Evolutionary conservation across 2,113 vertebrate genomes (phyloP), one percentile per base, ranked within the genome.

Genomic region (Craseonycteris thonglongyai): DNA sequence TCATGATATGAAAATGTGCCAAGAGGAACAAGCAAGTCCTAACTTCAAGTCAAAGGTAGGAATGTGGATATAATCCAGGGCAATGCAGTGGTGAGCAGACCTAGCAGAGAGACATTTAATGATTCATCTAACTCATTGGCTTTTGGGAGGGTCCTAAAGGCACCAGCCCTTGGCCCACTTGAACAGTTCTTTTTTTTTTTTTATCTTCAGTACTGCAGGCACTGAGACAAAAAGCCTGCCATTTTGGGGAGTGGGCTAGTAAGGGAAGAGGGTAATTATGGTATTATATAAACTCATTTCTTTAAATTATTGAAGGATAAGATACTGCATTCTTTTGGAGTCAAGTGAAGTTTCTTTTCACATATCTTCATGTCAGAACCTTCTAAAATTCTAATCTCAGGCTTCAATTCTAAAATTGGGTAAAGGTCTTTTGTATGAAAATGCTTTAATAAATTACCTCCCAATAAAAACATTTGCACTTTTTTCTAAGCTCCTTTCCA

Each of bases 1-100:
- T 97, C 87, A 80, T 1, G 47, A 94, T 91, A 54, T 96, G 96
- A 91, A 96, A 90, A 84, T 72, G 30, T 96, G 95, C 95, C 96
- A 95, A 96, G 93, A 91, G 95, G 93, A 96, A 94, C 54, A 95
- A 96, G 89, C 68, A 96, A 93, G 83, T 56, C 79, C 75, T 89
- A 71, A 94, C 86, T 93, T 88, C 21, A 1, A 89, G 75, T 95
- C 83, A 94, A 91, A 95, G 61, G 87, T 95, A 93, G 90, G 90
- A 92, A 95, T 97, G 94, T 91, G 88, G 82, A 93, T 71, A 71
- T 58, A 87, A 97, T 90, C 95, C 96, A 95, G 92, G 58, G 68
- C 63, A 91, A 71, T 24, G n/a, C 14, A 72, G 51, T 3, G 21
- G 85, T 93, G 54, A 91, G 59, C 58, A 88, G 59, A 63, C 58